Base-by-base conservation (phyloP, 1,140 invertebrate genomes). In the Drosophila nebulosa region DNA sequence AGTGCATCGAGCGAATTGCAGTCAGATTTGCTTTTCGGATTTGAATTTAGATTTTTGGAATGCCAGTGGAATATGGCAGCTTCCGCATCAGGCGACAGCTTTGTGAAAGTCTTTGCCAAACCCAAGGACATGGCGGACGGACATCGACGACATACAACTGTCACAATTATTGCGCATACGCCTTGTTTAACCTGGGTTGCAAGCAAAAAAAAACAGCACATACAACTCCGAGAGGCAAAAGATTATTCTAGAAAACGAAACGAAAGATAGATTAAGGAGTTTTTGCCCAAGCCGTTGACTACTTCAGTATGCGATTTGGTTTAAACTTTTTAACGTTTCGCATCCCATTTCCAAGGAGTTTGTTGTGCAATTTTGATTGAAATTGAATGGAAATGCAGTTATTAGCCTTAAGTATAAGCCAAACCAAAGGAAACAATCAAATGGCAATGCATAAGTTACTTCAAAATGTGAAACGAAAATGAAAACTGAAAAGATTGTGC, bases 1-100 rank as follows among this genome's bases (percentile, higher is more conserved):
- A 85, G 81, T 85, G 81, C 81, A 85, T 67, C 67, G 62, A 85
- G 52, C 68, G 65, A 85, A 39, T 75, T 75, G 79, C 79, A 64
- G 76, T 76, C 63, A 12, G 65, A 72, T 66, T 74, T 71, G 71
- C 39, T 55, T 60, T 69, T 65, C 63, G 69, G 39, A 55, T 58
- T 69, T 67, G 24, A 35, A 30, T 59, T 18, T 27, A 22, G 46
- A 59, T 22, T 50, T 21, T 50, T 30, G 26, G 59, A 46, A 46
- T 64, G 24, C 36, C 12, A n/a, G n/a, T n/a, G 56, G 21, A 58
- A 35, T 24, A 35, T 58, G 26, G 26, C 30, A 24, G 57, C 57
- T 35, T 57, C 56, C 56, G 42, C 16, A 46, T 46, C 16, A 46
- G 18, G 27, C 27, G 39, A 16, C 39, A 6, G 18, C 22, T 12